phyloP scores from a whole-genome alignment of 2,888 invertebrate genomes.

The Zaprionus bogoriensis region DNA sequence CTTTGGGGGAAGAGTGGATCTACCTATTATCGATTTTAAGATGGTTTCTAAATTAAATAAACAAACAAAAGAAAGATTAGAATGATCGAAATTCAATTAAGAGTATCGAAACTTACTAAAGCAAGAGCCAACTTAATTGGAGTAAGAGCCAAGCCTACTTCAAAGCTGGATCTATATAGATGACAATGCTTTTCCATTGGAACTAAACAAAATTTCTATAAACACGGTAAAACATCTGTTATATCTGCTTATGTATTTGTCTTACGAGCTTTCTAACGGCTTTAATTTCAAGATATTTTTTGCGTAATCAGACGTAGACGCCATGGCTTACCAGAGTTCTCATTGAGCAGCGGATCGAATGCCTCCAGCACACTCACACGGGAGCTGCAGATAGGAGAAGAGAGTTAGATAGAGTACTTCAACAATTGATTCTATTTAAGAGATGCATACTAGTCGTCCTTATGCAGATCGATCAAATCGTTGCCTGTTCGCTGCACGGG shows the following conservation, averaged over 20 bases:
- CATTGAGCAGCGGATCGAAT: conserved; percentile 91
- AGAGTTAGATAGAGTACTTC: neutral
- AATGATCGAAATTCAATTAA: no score
- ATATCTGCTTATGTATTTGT: conserved; percentile 14
- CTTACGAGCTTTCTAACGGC: conserved; percentile 21
- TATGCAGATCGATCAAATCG: conserved; percentile 81
- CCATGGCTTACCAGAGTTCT: conserved; percentile 82
- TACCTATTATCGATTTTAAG: no score
- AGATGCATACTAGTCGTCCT: conserved; percentile 81
- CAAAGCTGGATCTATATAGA: no score
- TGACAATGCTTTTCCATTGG: neutral
- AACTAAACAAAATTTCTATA: conserved; percentile 16
- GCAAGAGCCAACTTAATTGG: no score
- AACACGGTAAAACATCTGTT: neutral
- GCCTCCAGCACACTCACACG: conserved; percentile 88
- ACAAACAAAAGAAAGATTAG: no score
- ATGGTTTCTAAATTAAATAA: no score
- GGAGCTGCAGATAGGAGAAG: conserved; percentile 67
- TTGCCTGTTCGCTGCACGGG: conserved; percentile 57
- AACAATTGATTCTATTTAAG: no score
- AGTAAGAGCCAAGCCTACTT: no score
- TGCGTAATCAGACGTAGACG: neutral
- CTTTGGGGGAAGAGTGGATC: no score
- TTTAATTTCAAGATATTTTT: neutral
- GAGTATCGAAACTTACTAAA: no score